phyloP scores from a whole-genome alignment of 1,140 invertebrate species.

The Phymastichus coffea region DNA sequence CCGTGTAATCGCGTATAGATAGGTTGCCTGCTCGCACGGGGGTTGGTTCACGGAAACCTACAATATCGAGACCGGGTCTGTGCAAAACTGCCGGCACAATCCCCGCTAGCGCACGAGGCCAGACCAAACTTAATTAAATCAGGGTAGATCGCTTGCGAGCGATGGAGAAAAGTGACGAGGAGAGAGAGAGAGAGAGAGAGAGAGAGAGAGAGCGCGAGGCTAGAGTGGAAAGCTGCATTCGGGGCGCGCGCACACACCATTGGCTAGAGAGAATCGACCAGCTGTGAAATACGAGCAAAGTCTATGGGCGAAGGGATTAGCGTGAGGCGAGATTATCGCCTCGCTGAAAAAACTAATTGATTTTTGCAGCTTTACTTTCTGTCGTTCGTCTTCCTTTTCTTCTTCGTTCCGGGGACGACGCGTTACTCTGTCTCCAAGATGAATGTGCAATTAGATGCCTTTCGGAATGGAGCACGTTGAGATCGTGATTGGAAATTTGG shows the following conservation, averaged over 20 bases:
- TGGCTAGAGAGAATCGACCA: background rate
- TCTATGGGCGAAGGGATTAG: background rate
- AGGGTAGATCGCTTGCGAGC: slow-evolving; percentile 14
- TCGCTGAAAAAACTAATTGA: background rate
- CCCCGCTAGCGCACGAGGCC: slow-evolving; percentile 24
- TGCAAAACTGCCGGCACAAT: background rate
- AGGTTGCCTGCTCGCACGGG: background rate
- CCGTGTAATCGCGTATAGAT: slow-evolving; percentile 19
- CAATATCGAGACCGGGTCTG: slow-evolving; percentile 39
- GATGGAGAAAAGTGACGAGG: background rate
- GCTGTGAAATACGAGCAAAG: background rate
- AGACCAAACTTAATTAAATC: slow-evolving; percentile 46
- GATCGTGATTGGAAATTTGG: too few species aligned
- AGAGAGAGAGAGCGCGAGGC: slow-evolving; percentile 23
- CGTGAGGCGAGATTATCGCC: background rate
- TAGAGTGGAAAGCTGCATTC: too few species aligned
- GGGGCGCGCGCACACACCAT: background rate
- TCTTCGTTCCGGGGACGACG: too few species aligned
- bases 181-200: slow-evolving; percentile 17
- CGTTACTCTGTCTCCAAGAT: too few species aligned
- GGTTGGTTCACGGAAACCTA: slow-evolving; percentile 10
- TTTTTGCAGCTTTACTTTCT: too few species aligned
- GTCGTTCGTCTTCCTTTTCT: too few species aligned
- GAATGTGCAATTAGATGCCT: too few species aligned
- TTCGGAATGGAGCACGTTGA: too few species aligned